Percentiles rank a stretch among this genome's conserved stretches.
Evolutionary conservation across 2,113 vertebrate species (phyloP).

Genomic region (Hippocampus zosterae): DNA sequence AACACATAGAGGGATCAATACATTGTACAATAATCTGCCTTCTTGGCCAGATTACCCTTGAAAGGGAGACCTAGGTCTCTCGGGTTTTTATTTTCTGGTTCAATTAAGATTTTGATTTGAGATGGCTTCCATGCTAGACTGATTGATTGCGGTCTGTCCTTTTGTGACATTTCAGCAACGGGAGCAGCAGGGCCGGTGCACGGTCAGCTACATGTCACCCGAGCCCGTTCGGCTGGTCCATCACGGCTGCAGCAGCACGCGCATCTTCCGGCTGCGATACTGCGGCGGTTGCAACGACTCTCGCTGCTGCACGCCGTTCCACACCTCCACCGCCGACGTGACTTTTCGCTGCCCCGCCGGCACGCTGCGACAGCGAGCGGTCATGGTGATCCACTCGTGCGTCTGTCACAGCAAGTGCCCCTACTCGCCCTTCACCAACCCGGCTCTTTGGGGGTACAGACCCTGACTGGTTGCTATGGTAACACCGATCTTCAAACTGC

Average conservation of each 20-base stretch:
- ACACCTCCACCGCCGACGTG: slow-evolving; percentile 57
- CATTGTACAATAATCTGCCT: no score
- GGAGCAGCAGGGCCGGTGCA: slow-evolving; percentile 49
- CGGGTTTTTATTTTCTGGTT: no score
- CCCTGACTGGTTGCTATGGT: slow-evolving; percentile 27
- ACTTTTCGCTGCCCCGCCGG: slow-evolving; percentile 64
- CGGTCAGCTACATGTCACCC: slow-evolving; percentile 56
- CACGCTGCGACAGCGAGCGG: slow-evolving; percentile 40
- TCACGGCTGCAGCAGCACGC: slow-evolving; percentile 68
- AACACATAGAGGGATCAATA: no score
- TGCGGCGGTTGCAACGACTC: slow-evolving; percentile 68
- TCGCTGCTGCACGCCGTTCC: slow-evolving; percentile 71
- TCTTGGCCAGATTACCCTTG: no score
- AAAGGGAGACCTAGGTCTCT: no score
- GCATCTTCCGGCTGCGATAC: slow-evolving; percentile 53
- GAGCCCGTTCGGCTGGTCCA: slow-evolving; percentile 59
- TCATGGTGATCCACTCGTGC: slow-evolving; percentile 76
- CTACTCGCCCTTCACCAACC: slow-evolving; percentile 41
- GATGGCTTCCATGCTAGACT: not conserved
- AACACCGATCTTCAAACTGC: not conserved
- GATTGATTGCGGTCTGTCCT: not conserved
- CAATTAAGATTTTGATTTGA: not conserved
- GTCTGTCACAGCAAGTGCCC: slow-evolving; percentile 71
- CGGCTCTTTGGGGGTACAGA: slow-evolving; percentile 38
- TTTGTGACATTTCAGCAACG: slow-evolving; percentile 27